A percentile compares a stretch with the other conserved stretches of the same genome.
Evolutionary conservation across 92 coral and sea anemone species (phyloP).

Genomic region (Muricea muricata): DNA sequence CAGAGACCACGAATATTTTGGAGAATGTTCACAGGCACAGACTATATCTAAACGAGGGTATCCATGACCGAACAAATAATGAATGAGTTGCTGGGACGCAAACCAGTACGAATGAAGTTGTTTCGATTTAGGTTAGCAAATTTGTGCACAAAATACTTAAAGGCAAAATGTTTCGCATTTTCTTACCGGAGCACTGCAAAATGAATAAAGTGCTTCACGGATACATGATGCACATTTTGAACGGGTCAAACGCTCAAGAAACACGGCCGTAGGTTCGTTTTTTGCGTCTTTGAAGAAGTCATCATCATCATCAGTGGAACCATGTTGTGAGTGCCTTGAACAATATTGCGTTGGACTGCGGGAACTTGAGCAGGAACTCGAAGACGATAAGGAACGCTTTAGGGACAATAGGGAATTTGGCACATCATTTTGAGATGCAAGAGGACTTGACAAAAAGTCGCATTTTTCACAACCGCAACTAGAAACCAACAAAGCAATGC

Average conservation of each 20-base stretch:
- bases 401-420: slow-evolving; percentile 10
- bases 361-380: slow-evolving; percentile 9
- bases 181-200: slow-evolving; percentile 43
- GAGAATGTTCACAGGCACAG: too few relatives aligned
- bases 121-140: too few relatives aligned
- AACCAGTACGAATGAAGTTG: too few relatives aligned
- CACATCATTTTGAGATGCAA: background rate
- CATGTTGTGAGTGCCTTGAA: slow-evolving; percentile 21
- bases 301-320: slow-evolving; percentile 58
- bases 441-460: background rate
- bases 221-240: slow-evolving; percentile 43
- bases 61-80: too few relatives aligned
- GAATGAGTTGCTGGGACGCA: too few relatives aligned
- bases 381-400: slow-evolving; percentile 18
- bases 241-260: slow-evolving; percentile 65
- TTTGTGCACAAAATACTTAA: too few relatives aligned
- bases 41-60: too few relatives aligned
- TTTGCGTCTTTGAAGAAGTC: slow-evolving; percentile 65
- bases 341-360: slow-evolving; percentile 4
- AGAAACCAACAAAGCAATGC: background rate
- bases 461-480: slow-evolving; percentile 37
- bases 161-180: too few relatives aligned
- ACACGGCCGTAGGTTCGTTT: slow-evolving; percentile 71
- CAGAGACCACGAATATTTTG: too few relatives aligned
- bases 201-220: slow-evolving; percentile 44